Percentiles rank a stretch among this genome's conserved stretches.
These are phyloP conservation scores for Pinctada fucata DNA, from an alignment of 2,888 invertebrate genomes.

Conservation along the genomic window DNA sequence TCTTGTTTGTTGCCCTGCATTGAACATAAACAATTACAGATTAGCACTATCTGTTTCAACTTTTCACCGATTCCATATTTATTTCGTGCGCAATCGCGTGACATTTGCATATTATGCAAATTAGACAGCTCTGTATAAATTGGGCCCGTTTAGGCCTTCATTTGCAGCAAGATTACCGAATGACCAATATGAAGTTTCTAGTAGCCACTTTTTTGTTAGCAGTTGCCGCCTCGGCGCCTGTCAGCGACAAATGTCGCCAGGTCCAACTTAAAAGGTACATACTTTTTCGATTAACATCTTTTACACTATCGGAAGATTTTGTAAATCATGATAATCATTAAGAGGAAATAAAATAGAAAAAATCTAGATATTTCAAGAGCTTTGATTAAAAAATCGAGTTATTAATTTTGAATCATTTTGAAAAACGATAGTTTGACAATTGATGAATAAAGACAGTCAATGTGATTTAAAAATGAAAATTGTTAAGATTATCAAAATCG, in stretches of 20 bases:
- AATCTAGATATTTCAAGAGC: not conserved
- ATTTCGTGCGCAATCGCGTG: too few species aligned
- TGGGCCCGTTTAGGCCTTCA: not conserved
- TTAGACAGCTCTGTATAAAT: not conserved
- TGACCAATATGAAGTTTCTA: not conserved
- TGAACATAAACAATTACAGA: not conserved
- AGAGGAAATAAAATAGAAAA: not conserved
- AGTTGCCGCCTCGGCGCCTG: not conserved
- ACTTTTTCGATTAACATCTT: not conserved
- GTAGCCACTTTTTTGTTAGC: not conserved
- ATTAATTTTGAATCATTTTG: too few species aligned
- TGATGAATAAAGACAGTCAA: too few species aligned
- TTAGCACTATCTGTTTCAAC: not conserved
- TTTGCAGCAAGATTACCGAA: not conserved
- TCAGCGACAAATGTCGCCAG: not conserved
- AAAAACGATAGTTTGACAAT: too few species aligned
- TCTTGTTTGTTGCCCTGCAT: not conserved
- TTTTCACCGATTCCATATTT: not conserved
- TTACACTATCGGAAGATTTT: too few species aligned
- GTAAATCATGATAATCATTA: not conserved
- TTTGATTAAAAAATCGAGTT: too few species aligned
- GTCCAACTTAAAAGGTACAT: not conserved
- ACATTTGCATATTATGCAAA: too few species aligned
- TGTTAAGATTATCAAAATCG: too few species aligned
- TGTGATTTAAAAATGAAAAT: too few species aligned